Percentiles rank a stretch among this genome's conserved stretches.
Evolutionary conservation across 92 coral and sea anemone genomes (phyloP).

Genomic region (Meandrina meandrites): DNA sequence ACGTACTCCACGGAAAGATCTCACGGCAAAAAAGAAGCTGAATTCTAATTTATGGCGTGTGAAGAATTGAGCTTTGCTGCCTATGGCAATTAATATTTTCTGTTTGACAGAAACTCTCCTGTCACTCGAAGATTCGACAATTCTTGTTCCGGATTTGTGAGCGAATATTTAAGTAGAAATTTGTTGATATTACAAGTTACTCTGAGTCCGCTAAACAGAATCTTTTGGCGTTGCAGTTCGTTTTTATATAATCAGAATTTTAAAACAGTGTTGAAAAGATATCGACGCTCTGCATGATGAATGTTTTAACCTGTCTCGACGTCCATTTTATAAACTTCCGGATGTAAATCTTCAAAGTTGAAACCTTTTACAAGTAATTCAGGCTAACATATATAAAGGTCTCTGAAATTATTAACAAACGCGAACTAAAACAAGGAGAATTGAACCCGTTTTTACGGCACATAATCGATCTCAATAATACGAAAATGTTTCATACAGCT

Average conservation of each 20-base stretch:
- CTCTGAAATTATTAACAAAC: background rate
- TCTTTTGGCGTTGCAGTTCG: background rate
- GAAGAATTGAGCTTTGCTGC: background rate
- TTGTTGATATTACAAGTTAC: background rate
- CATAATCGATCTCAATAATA: background rate
- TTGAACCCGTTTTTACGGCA: background rate
- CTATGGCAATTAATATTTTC: background rate
- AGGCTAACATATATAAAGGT: background rate
- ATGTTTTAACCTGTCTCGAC: background rate
- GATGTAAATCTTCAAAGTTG: background rate
- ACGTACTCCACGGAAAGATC: background rate
- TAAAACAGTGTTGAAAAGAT: background rate
- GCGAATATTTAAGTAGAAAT: background rate
- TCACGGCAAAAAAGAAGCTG: background rate
- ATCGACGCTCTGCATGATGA: too few species aligned
- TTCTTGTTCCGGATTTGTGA: background rate
- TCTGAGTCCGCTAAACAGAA: background rate
- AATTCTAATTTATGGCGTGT: background rate
- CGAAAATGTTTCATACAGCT: background rate
- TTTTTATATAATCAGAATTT: too few species aligned
- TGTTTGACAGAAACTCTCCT: background rate
- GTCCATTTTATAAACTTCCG: background rate
- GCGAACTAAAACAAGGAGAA: background rate
- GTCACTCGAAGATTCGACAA: background rate
- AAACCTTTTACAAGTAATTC: background rate